Evolutionary conservation across 2,113 vertebrate genomes (phyloP).

Genomic region (Syrrhaptes paradoxus): DNA sequence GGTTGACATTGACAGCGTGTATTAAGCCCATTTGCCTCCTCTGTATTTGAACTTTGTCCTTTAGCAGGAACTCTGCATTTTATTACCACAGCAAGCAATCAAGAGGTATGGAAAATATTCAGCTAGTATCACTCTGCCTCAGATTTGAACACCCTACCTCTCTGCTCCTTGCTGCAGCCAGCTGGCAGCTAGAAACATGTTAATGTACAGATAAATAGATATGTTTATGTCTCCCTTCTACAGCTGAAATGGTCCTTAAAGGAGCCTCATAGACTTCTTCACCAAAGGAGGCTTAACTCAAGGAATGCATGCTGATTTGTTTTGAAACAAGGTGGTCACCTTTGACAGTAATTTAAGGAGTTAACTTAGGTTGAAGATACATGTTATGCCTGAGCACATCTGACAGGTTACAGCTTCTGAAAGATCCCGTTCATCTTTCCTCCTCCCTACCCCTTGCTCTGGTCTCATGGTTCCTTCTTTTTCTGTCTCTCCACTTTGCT

Average conservation of each 20-base stretch:
- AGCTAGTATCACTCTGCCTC: neutral
- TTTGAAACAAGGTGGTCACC: neutral
- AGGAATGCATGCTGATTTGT: neutral
- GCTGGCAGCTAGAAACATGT: neutral
- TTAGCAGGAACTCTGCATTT: neutral
- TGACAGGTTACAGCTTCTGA: neutral
- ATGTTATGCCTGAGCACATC: neutral
- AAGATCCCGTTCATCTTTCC: neutral
- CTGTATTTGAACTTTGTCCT: neutral
- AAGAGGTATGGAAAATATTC: accelerated
- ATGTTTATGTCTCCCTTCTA: neutral
- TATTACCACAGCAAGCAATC: neutral
- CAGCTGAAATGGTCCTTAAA: neutral
- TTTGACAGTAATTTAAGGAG: neutral
- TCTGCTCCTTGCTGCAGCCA: neutral
- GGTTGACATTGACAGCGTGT: neutral
- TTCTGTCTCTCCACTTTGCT: neutral
- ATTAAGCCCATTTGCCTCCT: neutral
- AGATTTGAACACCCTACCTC: neutral
- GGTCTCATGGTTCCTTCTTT: neutral
- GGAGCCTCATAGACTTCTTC: neutral
- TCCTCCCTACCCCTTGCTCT: neutral
- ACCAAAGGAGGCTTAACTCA: neutral
- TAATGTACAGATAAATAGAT: neutral
- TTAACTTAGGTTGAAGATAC: too few species aligned